Base-by-base conservation (phyloP, 2,797 vertebrate species). In the Lepilemur septentrionalis region DNA sequence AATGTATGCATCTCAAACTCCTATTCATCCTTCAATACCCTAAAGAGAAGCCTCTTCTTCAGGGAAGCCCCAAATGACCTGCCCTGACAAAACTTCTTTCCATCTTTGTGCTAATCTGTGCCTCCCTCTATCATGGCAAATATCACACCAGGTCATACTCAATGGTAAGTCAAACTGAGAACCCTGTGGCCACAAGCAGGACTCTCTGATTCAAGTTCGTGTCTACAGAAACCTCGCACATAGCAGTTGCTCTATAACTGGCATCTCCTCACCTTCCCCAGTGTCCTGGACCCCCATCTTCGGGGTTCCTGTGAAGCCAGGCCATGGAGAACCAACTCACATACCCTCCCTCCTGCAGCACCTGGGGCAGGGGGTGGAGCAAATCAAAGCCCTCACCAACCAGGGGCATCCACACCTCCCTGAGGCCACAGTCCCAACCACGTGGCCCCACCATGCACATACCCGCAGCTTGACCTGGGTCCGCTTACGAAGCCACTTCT, bases 391-490 rank as follows among this genome's bases (percentile, higher is more conserved):
- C 78, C 61, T 50, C 11, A 4, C 38, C 38, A 38, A 38, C 38
- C 38, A 38, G 38, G 38, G 4, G 38, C 38, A 38, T 38, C 38
- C 38, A 38, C 38, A 0, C 25, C 61, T 35, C 65, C 75, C 43
- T 0, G 17, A 46, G 1, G 10, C 35, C 84, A 35, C 20, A 1
- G 38, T 69, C 50, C 57, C 82, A 67, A 22, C 17, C 25, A 22
- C 0, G 0, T 0, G 1, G 8, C 35, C 10, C 41, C 2, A 6
- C 22, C 25, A 20, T 5, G 35, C 89, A 97, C 98, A 35, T 96
- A 99, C 99, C 98, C 99, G 99, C 91, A 99, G 98, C 97, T 99
- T 99, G 97, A 99, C 99, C 43, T 99, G 99, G 3, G 99, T 99
- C 97, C 99, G 99, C 97, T 99, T 99, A 38, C 99, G 98, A 61